Conservation (phyloP, 2,113 vertebrate genomes). For the Chinchilla lanigera region DNA sequence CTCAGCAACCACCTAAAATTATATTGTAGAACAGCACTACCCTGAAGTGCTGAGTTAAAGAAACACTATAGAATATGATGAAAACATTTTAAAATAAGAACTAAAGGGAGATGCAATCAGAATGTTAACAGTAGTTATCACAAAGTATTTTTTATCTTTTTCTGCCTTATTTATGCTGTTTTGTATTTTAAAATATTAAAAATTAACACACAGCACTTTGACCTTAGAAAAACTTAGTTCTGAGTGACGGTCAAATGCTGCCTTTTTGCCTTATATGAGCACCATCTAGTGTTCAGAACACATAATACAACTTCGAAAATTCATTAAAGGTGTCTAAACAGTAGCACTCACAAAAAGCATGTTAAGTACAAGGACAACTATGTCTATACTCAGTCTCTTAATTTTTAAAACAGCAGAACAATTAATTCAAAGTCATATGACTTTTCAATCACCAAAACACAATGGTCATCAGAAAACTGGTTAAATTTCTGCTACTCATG, state of each 20-base stretch:
- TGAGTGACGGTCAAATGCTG: slow-evolving; percentile 29
- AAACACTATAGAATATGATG: neutral
- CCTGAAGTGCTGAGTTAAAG: neutral
- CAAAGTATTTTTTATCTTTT: neutral
- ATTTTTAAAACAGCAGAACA: slow-evolving; percentile 37
- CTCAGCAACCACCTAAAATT: neutral
- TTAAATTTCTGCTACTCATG: slow-evolving; percentile 17
- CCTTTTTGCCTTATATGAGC: slow-evolving; percentile 83
- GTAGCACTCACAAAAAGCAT: neutral
- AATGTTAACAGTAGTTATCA: neutral
- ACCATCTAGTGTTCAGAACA: slow-evolving; percentile 85
- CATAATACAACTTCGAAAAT: slow-evolving; percentile 31
- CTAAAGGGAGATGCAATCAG: neutral
- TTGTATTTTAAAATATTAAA: slow-evolving; percentile 25
- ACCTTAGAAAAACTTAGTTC: neutral
- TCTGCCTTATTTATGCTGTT: neutral
- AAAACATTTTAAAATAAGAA: slow-evolving; percentile 11
- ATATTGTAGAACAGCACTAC: neutral
- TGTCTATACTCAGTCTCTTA: neutral
- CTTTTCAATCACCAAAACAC: slow-evolving; percentile 16
- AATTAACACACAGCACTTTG: neutral
- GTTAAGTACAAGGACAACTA: neutral
- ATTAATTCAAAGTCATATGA: neutral
- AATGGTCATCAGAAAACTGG: neutral
- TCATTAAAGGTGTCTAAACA: neutral